Conservation (phyloP, 1,140 invertebrate species). For the Platyura marginata region DNA sequence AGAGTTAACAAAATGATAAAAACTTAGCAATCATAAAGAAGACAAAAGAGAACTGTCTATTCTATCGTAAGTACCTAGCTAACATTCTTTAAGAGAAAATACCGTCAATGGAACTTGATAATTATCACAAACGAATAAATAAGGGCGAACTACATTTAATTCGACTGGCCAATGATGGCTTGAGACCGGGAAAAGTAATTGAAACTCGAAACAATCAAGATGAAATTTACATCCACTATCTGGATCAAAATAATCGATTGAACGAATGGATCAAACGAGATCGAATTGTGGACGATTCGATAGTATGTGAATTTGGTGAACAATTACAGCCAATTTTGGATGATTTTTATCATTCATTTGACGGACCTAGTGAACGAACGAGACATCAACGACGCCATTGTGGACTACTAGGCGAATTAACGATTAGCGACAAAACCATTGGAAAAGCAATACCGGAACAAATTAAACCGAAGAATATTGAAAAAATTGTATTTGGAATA, state of each 20-base stretch:
- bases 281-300: conserved; percentile 38
- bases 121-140: too few relatives aligned
- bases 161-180: too few relatives aligned
- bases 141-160: too few relatives aligned
- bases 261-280: conserved; percentile 91
- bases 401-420: conserved; percentile 49
- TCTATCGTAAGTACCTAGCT: too few relatives aligned
- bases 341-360: too few relatives aligned
- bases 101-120: too few relatives aligned
- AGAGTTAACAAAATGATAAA: too few relatives aligned
- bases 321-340: background rate
- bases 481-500: conserved; percentile 86
- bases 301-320: background rate
- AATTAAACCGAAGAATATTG: conserved; percentile 97
- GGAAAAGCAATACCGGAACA: conserved; percentile 96
- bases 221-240: conserved; percentile 95
- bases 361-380: too few relatives aligned
- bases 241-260: conserved; percentile 81
- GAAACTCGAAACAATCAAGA: conserved; percentile 68
- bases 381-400: too few relatives aligned
- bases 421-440: conserved; percentile 95
- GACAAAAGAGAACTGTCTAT: too few relatives aligned
- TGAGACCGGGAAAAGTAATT: conserved; percentile 81
- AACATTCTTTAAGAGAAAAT: too few relatives aligned
- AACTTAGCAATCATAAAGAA: too few relatives aligned